Base-by-base conservation (phyloP, 2,797 vertebrate genomes). In the Intellagama lesueurii region DNA sequence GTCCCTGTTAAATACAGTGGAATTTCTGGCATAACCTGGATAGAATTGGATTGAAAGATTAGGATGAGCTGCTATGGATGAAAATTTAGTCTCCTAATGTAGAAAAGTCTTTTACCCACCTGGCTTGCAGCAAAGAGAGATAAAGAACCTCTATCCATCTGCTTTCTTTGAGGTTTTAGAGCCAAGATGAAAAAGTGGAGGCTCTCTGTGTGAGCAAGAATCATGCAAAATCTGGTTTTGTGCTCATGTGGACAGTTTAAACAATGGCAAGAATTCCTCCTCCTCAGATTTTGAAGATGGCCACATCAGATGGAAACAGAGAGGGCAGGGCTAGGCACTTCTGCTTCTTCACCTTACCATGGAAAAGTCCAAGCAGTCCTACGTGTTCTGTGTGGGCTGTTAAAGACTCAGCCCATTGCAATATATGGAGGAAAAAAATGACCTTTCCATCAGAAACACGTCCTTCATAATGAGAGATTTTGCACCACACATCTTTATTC, bases 311-410 rank as follows among this genome's bases (percentile, higher is more conserved):
- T 40, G 40, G 2, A 40, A 40, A 40, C 40, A 40, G 40, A 40
- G 40, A 56, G 52, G 7, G 52, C 52, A 56, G 7, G 52, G 52
- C 52, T 56, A 56, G 52, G 52, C 22, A 28, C 8, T 72, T 88
- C 91, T 86, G 81, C 83, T 92, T 35, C 4, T 89, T 89, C 89
- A 88, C 79, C 91, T 76, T 88, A 81, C 40, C 32, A 3, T 49
- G 16, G 5, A 91, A 88, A 89, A 30, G 66, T 92, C 35, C 0
- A 2, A 91, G 81, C 11, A 0, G 89, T 77, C 79, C 89, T 70
- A 35, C 73, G 52, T 87, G 88, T 66, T 32, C 73, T 91, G 75
- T 81, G 0, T 87, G 88, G 64, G 89, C 60, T 68, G 0, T 0
- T 35, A 44, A 32, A 86, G 85, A 86, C 70, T 84, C 82, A 60